Evolutionary conservation across 2,797 vertebrate genomes (phyloP).

Genomic region (Acipenser oxyrinchus): DNA sequence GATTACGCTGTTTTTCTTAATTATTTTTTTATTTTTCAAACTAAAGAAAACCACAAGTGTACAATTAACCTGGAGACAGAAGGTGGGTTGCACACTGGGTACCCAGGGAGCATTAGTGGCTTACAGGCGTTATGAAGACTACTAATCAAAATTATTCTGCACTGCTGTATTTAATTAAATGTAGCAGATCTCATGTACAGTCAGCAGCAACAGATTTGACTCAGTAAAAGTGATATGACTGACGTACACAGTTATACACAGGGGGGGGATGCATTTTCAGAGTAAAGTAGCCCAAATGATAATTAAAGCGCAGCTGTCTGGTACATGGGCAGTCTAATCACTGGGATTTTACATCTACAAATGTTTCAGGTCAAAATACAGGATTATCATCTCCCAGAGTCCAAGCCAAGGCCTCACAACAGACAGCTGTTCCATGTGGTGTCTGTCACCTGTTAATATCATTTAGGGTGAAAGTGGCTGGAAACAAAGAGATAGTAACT

Average conservation of each 20-base stretch:
- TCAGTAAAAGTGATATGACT: neutral
- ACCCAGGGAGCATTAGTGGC: no score
- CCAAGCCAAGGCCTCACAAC: slow-evolving; percentile 17
- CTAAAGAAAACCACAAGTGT: no score
- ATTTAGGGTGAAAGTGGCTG: slow-evolving; percentile 40
- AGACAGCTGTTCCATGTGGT: slow-evolving; percentile 46
- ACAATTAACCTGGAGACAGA: no score
- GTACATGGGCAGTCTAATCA: slow-evolving; percentile 33
- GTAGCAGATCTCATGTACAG: neutral
- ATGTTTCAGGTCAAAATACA: slow-evolving; percentile 25
- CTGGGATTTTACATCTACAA: slow-evolving; percentile 40
- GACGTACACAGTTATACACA: neutral
- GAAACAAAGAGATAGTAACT: slow-evolving; percentile 53
- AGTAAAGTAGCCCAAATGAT: slow-evolving; percentile 25
- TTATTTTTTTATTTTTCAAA: no score
- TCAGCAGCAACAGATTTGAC: slow-evolving; percentile 27
- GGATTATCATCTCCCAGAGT: slow-evolving; percentile 36
- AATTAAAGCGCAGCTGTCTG: slow-evolving; percentile 44
- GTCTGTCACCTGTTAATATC: slow-evolving; percentile 59
- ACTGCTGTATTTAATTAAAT: neutral
- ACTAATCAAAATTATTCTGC: no score
- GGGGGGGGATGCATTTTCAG: slow-evolving; percentile 20
- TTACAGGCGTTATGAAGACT: no score
- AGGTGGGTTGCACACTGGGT: no score
- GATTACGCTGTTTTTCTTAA: no score